Base-by-base conservation (phyloP, 2,113 vertebrate species). In the Oceanites oceanicus region DNA sequence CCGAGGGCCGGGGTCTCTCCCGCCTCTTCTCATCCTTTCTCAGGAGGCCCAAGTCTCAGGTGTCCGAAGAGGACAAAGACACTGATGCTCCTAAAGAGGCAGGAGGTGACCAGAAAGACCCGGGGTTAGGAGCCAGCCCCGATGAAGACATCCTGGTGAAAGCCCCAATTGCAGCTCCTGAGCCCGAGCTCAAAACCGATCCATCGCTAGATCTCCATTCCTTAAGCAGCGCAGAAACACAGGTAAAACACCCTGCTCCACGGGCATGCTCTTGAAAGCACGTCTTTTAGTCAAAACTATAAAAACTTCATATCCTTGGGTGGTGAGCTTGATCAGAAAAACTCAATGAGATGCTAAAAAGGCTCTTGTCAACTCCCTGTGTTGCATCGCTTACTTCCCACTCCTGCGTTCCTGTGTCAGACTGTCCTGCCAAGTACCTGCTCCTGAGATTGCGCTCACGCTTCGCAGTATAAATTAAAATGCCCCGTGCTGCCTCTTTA, bases 131-230 rank as follows among this genome's bases (percentile, higher is more conserved):
- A 96, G 86, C 97, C 55, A 97, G 85, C 88, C 93, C 95, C 30
- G 97, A 98, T 95, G 98, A 98, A 90, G 98, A 98, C 59, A 94
- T 98, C 72, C 90, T 98, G 88, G 98, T 99, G 95, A 99, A 99
- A 98, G 99, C 99, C 17, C 99, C 99, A 2, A 99, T 99, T 52
- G 99, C 99, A 65, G 99, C 99, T 97, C 99, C 99, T 8, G 99
- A 99, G 84, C 99, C 99, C 9, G 99, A 99, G 90, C 98, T 99
- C 82, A 99, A 98, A 90, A 99, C 98, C 7, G 99, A 99, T 91
- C 98, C 98, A 1, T 99, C 98, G 0, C 96, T 98, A 66, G 99
- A 99, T 95, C 98, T 99, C 93, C 99, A 99, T 96, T 99, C 99
- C 27, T 91, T 99, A 77, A 99, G 99, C 98, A 99, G 99, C 42